Evolutionary conservation across 1,140 invertebrate species (phyloP).

Genomic region (Euura saliciscinereae): DNA sequence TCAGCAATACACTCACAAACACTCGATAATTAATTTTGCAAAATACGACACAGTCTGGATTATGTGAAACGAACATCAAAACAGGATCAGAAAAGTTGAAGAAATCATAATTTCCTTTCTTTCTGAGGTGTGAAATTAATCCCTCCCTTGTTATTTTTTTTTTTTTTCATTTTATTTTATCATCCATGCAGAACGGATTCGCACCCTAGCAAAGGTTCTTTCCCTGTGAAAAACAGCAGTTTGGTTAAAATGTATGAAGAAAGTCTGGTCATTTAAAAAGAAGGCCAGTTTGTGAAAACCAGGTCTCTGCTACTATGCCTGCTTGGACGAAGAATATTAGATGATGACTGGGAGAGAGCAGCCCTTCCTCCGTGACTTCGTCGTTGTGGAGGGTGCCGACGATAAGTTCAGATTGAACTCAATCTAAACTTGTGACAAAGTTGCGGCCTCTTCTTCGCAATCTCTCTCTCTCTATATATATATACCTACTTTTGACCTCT

Average conservation of each 20-base stretch:
- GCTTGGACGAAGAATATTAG: background rate
- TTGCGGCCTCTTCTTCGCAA: conserved; percentile 25
- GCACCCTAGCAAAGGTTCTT: too few relatives aligned
- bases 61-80: too few relatives aligned
- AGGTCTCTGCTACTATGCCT: background rate
- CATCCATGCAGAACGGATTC: too few relatives aligned
- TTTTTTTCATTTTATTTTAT: too few relatives aligned
- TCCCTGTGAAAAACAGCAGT: too few relatives aligned
- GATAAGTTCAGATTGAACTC: conserved; percentile 36
- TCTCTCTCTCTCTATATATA: conserved; percentile 23
- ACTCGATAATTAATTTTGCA: too few relatives aligned
- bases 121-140: too few relatives aligned
- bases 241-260: background rate
- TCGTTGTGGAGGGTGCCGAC: background rate
- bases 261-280: background rate
- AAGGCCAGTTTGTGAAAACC: background rate
- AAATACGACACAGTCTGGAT: too few relatives aligned
- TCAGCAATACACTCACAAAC: too few relatives aligned
- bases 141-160: too few relatives aligned
- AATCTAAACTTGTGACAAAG: conserved; percentile 45
- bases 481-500: background rate
- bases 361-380: background rate
- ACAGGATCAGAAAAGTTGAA: too few relatives aligned
- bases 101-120: too few relatives aligned
- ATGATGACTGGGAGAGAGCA: background rate